A percentile compares a stretch with the other conserved stretches of the same genome.
phyloP scores from a whole-genome alignment of 2,888 invertebrate species.

The Salpingus planirostris region DNA sequence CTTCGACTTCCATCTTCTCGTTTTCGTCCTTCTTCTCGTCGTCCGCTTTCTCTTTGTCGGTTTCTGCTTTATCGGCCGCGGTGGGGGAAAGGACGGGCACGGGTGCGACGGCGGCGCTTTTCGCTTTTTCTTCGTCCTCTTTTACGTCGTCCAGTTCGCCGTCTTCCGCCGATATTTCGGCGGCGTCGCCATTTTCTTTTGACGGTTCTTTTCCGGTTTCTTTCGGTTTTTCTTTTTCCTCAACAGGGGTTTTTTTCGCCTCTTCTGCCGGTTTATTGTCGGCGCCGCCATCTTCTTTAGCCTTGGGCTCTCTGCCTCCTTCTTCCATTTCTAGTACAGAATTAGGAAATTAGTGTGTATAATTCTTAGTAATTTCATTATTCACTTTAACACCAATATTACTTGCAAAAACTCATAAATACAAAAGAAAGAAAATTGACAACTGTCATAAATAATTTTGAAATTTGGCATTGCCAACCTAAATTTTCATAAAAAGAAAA shows the following conservation, averaged over 20 bases:
- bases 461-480: too few species aligned
- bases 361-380: too few species aligned
- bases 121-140: constrained; percentile 21
- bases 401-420: too few species aligned
- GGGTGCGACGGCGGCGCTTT: too few species aligned
- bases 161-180: constrained; percentile 13
- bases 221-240: constrained; percentile 28
- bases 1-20: too few species aligned
- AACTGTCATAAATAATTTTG: too few species aligned
- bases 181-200: constrained; percentile 26
- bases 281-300: constrained; percentile 25
- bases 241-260: constrained; percentile 1
- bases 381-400: not conserved
- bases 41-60: constrained; percentile 2
- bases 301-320: constrained; percentile 28
- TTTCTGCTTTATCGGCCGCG: too few species aligned
- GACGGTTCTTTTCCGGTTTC: constrained; percentile 27
- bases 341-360: too few species aligned
- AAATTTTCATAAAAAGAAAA: too few species aligned
- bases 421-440: too few species aligned
- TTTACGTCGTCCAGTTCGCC: constrained; percentile 21
- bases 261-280: constrained; percentile 11
- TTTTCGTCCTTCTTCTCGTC: not conserved
- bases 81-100: too few species aligned
- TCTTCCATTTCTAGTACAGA: constrained; percentile 35